Evolutionary conservation across 2,888 invertebrate species (phyloP).

Genomic region (Stramonita haemastoma): DNA sequence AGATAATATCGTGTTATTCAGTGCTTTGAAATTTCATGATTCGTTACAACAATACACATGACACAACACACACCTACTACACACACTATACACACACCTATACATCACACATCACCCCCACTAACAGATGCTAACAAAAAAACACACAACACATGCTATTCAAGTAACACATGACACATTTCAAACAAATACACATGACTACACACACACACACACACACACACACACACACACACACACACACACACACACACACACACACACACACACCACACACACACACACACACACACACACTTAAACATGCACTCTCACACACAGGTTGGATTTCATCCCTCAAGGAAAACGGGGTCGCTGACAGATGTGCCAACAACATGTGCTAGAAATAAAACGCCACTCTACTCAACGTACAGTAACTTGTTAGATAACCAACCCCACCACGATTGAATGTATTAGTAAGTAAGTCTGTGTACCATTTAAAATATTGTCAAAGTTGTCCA

Average conservation of each 20-base stretch:
- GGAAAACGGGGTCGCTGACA: background rate
- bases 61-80: background rate
- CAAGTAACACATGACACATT: no score
- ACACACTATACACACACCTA: background rate
- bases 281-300: background rate
- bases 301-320: background rate
- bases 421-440: no score
- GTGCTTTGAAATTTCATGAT: background rate
- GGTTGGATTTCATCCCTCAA: background rate
- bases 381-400: background rate
- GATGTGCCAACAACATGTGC: background rate
- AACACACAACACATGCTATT: background rate
- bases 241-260: slow-evolving; percentile 21
- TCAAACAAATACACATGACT: background rate
- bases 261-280: slow-evolving; percentile 27
- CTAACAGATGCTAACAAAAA: background rate
- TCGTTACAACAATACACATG: background rate
- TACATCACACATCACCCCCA: background rate
- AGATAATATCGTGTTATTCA: no score
- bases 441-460: no score
- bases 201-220: background rate
- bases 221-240: background rate
- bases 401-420: no score
- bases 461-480: no score
- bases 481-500: no score